These are phyloP conservation scores for Discoglossus pictus DNA, from an alignment of 2,797 vertebrate genomes.

Conservation along the genomic window DNA sequence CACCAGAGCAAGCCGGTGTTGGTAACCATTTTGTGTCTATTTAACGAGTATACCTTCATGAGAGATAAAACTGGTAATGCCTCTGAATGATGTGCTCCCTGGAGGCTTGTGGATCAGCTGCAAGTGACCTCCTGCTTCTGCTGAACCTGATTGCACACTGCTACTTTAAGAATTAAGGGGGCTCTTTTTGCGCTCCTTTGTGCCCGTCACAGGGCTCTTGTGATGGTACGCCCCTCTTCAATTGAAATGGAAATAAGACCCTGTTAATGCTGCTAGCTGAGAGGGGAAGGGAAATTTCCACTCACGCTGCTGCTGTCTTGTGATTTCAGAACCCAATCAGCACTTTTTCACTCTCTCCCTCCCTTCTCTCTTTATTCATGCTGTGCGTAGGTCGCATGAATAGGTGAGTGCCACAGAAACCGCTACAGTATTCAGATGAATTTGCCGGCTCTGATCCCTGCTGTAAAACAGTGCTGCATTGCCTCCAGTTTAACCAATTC, in stretches of 20 bases:
- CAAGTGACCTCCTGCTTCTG: no score
- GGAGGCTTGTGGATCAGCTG: background rate
- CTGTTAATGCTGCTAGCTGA: slow-evolving; percentile 55
- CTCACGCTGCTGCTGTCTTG: slow-evolving; percentile 60
- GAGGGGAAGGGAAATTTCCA: slow-evolving; percentile 80
- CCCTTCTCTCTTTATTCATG: slow-evolving; percentile 38
- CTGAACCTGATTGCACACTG: background rate
- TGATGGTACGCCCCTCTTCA: slow-evolving; percentile 53
- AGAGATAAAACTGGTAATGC: no score
- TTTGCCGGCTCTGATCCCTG: slow-evolving; percentile 21
- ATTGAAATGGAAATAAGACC: slow-evolving; percentile 70
- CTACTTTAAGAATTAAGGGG: slow-evolving; percentile 26
- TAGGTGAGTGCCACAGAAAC: slow-evolving; percentile 51
- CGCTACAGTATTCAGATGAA: slow-evolving; percentile 44
- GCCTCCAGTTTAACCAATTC: slow-evolving; percentile 29
- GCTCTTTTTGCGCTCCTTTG: slow-evolving; percentile 9
- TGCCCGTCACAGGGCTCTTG: slow-evolving; percentile 49
- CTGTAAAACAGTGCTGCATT: background rate
- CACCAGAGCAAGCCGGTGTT: no score
- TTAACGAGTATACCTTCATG: no score
- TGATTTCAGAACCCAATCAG: slow-evolving; percentile 56
- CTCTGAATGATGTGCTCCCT: no score
- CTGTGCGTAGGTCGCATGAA: slow-evolving; percentile 49
- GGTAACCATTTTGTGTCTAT: no score
- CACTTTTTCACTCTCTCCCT: slow-evolving; percentile 48